Evolutionary conservation across 2,888 invertebrate species (phyloP).

Genomic region (Alentia gelatinosa): DNA sequence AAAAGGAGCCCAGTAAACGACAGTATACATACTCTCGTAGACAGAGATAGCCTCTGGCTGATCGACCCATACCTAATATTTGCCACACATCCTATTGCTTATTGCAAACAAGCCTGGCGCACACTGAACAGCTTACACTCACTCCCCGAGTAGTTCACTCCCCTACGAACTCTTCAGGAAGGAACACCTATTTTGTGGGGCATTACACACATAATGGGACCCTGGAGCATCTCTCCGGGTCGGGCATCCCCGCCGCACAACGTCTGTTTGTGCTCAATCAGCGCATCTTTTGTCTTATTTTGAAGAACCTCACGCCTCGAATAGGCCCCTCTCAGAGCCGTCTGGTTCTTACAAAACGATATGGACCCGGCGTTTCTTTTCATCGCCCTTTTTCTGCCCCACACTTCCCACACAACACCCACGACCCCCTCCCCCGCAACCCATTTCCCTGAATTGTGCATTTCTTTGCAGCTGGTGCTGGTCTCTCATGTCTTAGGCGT

Average conservation of each 20-base stretch:
- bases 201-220: constrained; percentile 18
- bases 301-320: neutral
- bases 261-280: neutral
- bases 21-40: too few relatives aligned
- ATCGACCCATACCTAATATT: constrained; percentile 35
- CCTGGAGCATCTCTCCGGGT: neutral
- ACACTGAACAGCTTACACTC: neutral
- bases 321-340: neutral
- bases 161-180: neutral
- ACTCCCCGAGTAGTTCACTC: neutral
- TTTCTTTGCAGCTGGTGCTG: neutral
- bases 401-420: neutral
- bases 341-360: neutral
- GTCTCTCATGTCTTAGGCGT: neutral
- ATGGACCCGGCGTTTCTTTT: neutral
- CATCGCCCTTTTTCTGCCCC: neutral
- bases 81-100: constrained; percentile 16
- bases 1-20: too few relatives aligned
- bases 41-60: constrained; percentile 6
- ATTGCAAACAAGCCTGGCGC: constrained; percentile 15
- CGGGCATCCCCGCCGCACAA: neutral
- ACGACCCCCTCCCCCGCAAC: neutral
- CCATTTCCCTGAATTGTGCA: too few relatives aligned
- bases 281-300: neutral
- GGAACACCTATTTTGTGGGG: neutral